Evolutionary conservation across 2,888 invertebrate species (phyloP).

Genomic region (Anarsia innoxiella): DNA sequence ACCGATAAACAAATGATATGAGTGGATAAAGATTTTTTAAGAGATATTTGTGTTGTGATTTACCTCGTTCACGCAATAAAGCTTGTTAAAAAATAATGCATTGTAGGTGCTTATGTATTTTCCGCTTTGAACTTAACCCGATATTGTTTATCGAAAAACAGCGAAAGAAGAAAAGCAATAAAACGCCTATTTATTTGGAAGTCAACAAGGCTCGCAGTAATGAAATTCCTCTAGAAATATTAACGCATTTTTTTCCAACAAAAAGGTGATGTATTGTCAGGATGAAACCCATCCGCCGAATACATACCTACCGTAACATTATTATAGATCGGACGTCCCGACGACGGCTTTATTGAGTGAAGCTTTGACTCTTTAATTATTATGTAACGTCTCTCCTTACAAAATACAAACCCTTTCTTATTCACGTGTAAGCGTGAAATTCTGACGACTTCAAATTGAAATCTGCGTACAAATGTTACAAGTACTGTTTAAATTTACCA

Average conservation of each 20-base stretch:
- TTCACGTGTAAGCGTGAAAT: no score
- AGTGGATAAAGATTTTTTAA: no score
- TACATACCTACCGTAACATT: slow-evolving; percentile 24
- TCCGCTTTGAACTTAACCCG: slow-evolving; percentile 36
- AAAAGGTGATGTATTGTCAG: slow-evolving; percentile 58
- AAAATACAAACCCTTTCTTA: no score
- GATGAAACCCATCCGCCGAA: slow-evolving; percentile 29
- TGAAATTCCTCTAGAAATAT: slow-evolving; percentile 70
- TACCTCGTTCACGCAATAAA: neutral
- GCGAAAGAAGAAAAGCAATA: slow-evolving; percentile 59
- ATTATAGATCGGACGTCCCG: slow-evolving; percentile 19
- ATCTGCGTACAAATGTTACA: no score
- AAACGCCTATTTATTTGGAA: slow-evolving; percentile 69
- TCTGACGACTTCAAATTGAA: no score
- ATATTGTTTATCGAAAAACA: slow-evolving; percentile 51
- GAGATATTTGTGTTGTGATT: no score
- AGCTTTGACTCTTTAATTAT: slow-evolving; percentile 15
- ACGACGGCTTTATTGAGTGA: slow-evolving; percentile 13
- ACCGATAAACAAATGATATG: no score
- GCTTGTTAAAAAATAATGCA: no score
- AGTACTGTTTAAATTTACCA: no score
- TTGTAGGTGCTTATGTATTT: no score
- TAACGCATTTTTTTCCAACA: slow-evolving; percentile 64
- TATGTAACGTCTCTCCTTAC: slow-evolving; percentile 3
- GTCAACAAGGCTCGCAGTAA: slow-evolving; percentile 62